These are phyloP conservation scores for Patagioenas fasciata DNA, from an alignment of 2,113 vertebrate genomes.

Conservation along the genomic window DNA sequence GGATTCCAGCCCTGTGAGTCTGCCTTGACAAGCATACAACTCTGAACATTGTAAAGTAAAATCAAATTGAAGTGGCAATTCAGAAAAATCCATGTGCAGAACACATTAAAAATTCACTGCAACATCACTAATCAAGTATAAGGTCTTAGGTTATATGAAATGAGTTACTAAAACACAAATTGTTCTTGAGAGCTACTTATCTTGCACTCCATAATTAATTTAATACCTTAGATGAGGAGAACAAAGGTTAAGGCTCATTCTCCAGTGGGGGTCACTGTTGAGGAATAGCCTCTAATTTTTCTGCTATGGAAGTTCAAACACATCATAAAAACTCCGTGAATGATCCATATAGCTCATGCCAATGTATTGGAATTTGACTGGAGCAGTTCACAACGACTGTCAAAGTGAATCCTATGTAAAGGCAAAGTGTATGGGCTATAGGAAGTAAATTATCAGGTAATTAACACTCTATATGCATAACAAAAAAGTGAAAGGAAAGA, in stretches of 20 bases:
- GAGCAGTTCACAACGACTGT: background rate
- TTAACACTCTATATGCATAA: background rate
- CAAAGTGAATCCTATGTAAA: background rate
- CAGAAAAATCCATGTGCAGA: conserved; percentile 5
- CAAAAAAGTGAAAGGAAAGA: background rate
- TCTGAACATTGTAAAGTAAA: background rate
- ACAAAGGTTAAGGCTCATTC: conserved; percentile 43
- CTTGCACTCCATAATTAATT: conserved; percentile 60
- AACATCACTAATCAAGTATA: conserved; percentile 29
- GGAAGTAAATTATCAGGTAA: background rate
- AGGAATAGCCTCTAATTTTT: conserved; percentile 33
- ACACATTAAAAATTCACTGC: conserved; percentile 52
- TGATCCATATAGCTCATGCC: background rate
- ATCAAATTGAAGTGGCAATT: conserved; percentile 31
- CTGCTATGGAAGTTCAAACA: background rate
- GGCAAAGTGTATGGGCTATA: background rate
- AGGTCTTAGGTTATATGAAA: conserved; percentile 55
- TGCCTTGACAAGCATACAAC: conserved; percentile 4
- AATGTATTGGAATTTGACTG: background rate
- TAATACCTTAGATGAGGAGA: conserved; percentile 47
- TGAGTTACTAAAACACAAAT: conserved; percentile 29
- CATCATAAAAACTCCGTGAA: background rate
- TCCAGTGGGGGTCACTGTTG: conserved; percentile 25
- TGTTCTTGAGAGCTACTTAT: conserved; percentile 58
- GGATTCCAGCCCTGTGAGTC: background rate